Evolutionary conservation across 2,888 invertebrate species (phyloP), one percentile per base, ranked within the genome.

Genomic region (Drosophila suboccidentalis): DNA sequence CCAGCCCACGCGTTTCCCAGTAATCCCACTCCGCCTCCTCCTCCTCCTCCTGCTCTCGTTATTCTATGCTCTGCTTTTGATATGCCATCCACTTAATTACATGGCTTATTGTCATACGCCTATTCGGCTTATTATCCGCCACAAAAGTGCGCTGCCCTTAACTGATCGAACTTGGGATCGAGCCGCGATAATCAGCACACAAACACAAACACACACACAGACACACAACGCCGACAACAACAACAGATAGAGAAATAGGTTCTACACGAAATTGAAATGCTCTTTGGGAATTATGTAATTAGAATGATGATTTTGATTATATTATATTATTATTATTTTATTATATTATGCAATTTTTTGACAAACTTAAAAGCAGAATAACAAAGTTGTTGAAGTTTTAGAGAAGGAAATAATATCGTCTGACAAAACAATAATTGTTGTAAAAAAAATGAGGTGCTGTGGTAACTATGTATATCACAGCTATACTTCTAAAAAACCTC

Each of bases 31-130:
- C 19, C 0, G 15, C 17, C 38, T 8, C 36, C 29, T 26, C 6
- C 26, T 29, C 26, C 29, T 29, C 8, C 29, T 29, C 29, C 29
- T 54, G 69, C 78, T 71, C 74, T 62, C 59, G 58, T 75, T 87
- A 19, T 44, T 19, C 44, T 47, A 26, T 57, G 67, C 85, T 78
- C 73, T 65, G 61, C 58, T 59, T 58, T 58, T 74, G 73, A 86
- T 83, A 86, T 82, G 87, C 74, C 83, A 75, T 89, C 85, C 76
- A 79, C 76, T 76, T 84, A 84, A 84, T 84, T 84, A 84, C 84
- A 89, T 71, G 78, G 89, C 89, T 87, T 84, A 84, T 84, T 84
- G 84, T 84, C 84, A 82, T 89, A 84, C 89, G 84, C 84, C 84
- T 89, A 84, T 84, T 85, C 86, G 88, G 86, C 90, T 87, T 89